Conservation (phyloP, 2,888 invertebrate genomes). For the Ochropleura leucogaster region DNA sequence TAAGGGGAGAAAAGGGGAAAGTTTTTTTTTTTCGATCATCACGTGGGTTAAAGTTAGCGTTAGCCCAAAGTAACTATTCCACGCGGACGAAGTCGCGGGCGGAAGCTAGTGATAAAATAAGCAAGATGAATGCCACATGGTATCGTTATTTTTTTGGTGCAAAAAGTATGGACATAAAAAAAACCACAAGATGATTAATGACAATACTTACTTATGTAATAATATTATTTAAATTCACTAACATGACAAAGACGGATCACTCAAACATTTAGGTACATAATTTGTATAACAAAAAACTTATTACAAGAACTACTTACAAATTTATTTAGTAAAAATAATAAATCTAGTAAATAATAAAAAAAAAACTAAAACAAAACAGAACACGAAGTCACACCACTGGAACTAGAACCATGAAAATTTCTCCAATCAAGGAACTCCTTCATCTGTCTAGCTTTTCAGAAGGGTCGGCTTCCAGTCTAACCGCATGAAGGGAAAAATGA, state of each 20-base stretch:
- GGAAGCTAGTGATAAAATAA: background rate
- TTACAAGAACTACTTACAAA: background rate
- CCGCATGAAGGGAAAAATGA: background rate
- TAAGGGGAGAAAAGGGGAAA: too few species aligned
- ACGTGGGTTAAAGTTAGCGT: too few species aligned
- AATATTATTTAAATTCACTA: constrained; percentile 21
- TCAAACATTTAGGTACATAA: constrained; percentile 10
- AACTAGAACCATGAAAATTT: background rate
- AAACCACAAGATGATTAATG: constrained; percentile 35
- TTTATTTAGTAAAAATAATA: background rate
- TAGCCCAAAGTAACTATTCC: too few species aligned
- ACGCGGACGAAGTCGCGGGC: too few species aligned
- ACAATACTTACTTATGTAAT: constrained; percentile 21
- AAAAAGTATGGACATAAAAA: background rate
- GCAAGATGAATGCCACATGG: background rate
- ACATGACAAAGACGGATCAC: constrained; percentile 36
- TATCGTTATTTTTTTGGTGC: background rate
- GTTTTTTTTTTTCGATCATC: too few species aligned
- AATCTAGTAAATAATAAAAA: background rate
- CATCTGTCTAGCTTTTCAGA: background rate
- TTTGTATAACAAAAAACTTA: constrained; percentile 31
- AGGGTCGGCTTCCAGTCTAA: background rate
- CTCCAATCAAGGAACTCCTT: background rate
- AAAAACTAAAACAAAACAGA: background rate
- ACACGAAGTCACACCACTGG: background rate